Evolutionary conservation across 2,113 vertebrate genomes (phyloP), one percentile per base, ranked within the genome.

Genomic region (Rana temporaria): DNA sequence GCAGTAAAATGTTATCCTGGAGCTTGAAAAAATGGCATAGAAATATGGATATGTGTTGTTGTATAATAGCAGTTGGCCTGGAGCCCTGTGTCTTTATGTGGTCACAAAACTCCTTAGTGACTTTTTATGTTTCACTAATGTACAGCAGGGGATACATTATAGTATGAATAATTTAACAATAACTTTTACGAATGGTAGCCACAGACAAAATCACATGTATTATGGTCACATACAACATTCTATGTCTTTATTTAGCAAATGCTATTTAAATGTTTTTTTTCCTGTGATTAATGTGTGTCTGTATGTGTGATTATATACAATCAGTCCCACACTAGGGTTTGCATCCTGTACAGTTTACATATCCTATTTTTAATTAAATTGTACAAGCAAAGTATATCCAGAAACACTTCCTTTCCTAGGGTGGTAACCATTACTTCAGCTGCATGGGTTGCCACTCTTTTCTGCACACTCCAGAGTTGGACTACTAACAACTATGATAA

Each of bases 161-260:
- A 17, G 19, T 22, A 38, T 62, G n/a, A 75, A 75, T 75, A 75
- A 62, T 75, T 75, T 62, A 75, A 22, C 57, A 62, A 42, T 22
- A 4, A 48, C 30, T 15, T 15, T 42, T 38, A n/a, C 19, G 38
- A 7, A 75, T n/a, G 32, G 20, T 15, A 4, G 26, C 56, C 32
- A 22, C 53, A 60, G 32, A 34, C 24, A 55, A n/a, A 55, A n/a
- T 16, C 26, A 22, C 56, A 8, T 15, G 6, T 60, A 42, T 9
- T 75, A 75, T 42, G 56, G 11, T 75, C 30, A 48, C 42, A 48
- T 12, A 48, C 11, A 8, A 11, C 42, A 48, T 48, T 48, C 12
- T 48, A 6, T 48, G 42, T 48, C 42, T 48, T 48, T 8, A 12
- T 48, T 2, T 12, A 48, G 38, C n/a, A 17, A 74, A 42, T 42